Evolutionary conservation across 2,113 vertebrate genomes (phyloP).

Genomic region (Malurus cyaneus): DNA sequence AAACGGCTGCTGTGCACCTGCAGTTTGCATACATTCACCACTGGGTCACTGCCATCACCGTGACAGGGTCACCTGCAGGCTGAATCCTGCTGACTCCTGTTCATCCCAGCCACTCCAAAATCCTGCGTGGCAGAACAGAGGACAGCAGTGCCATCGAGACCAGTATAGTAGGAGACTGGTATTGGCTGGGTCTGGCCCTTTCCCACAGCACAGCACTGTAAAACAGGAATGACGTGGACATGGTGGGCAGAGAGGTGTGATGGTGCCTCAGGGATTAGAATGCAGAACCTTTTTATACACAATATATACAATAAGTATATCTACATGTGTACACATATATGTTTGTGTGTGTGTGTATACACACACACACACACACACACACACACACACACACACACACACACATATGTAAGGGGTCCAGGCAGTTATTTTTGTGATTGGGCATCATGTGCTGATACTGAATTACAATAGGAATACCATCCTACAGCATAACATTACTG

Average conservation of each 20-base stretch:
- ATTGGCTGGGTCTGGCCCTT: not conserved
- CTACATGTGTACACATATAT: rapidly evolving
- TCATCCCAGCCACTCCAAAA: not conserved
- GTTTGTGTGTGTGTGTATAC: rapidly evolving
- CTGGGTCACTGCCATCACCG: rapidly evolving
- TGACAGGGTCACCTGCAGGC: not conserved
- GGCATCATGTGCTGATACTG: not conserved
- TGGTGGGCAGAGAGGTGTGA: not conserved
- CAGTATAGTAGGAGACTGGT: rapidly evolving
- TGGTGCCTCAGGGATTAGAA: not conserved
- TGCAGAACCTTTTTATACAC: not conserved
- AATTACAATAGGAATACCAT: not conserved
- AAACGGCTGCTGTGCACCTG: not conserved
- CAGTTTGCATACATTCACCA: rapidly evolving
- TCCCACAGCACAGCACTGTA: not conserved
- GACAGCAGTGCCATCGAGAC: not conserved
- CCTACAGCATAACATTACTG: rapidly evolving
- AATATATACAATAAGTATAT: not conserved
- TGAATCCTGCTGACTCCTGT: not conserved
- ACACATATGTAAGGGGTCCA: not conserved
- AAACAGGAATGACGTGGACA: not conserved
- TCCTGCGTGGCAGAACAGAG: rapidly evolving
- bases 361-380: too few relatives aligned
- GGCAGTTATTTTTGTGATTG: not conserved
- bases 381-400: not conserved